Evolutionary conservation across 2,888 invertebrate genomes (phyloP).

Genomic region (Bombyx huttoni): DNA sequence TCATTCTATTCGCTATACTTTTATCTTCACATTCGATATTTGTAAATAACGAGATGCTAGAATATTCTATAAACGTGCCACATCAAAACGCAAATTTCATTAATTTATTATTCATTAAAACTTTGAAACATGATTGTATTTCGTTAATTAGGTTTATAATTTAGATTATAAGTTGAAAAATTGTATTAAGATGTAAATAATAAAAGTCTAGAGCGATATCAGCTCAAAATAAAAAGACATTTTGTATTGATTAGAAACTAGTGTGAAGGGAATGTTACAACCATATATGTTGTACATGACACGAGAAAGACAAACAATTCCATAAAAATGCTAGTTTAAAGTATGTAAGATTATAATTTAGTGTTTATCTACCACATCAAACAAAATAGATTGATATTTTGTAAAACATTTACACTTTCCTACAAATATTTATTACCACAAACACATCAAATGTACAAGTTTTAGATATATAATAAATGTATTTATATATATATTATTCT

Average conservation of each 20-base stretch:
- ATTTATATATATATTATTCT: no score
- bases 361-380: not conserved
- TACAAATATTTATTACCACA: conserved; percentile 15
- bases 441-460: conserved; percentile 23
- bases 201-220: conserved; percentile 27
- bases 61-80: conserved; percentile 43
- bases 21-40: conserved; percentile 15
- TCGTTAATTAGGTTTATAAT: conserved; percentile 61
- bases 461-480: no score
- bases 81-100: conserved; percentile 54
- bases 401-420: conserved; percentile 8
- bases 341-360: not conserved
- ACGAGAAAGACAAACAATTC: conserved; percentile 6
- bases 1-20: conserved; percentile 12
- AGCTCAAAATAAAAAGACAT: conserved; percentile 21
- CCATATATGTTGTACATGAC: conserved; percentile 8
- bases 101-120: conserved; percentile 65
- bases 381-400: not conserved
- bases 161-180: conserved; percentile 40
- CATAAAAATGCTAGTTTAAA: not conserved
- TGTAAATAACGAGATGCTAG: conserved; percentile 42
- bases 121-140: conserved; percentile 45
- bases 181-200: conserved; percentile 64
- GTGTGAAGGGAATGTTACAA: no score
- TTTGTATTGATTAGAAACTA: conserved; percentile 5